Conservation (phyloP, 2,113 vertebrate genomes). For the Acrocephalus kingi region DNA sequence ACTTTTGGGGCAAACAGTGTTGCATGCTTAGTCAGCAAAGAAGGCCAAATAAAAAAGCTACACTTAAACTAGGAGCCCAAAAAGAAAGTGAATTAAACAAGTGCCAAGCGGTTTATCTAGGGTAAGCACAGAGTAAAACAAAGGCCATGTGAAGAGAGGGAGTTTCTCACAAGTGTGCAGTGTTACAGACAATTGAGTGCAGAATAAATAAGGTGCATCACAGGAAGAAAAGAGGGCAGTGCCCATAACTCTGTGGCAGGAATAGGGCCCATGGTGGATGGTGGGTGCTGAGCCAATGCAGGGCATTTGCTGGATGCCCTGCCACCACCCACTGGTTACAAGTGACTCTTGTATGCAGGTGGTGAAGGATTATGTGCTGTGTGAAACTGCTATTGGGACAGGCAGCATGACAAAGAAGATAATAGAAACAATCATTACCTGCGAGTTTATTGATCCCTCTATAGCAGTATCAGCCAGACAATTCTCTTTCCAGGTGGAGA, state of each 20-base stretch:
- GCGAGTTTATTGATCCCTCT: slow-evolving; percentile 80
- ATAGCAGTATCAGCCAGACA: slow-evolving; percentile 77
- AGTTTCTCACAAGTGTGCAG: not conserved
- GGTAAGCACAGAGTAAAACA: not conserved
- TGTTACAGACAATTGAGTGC: not conserved
- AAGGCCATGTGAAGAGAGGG: not conserved
- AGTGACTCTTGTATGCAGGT: slow-evolving; percentile 56
- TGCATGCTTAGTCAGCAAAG: not conserved
- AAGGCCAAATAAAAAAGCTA: not conserved
- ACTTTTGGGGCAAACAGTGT: not conserved
- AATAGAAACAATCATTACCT: slow-evolving; percentile 77
- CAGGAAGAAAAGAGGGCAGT: not conserved
- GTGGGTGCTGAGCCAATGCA: not conserved
- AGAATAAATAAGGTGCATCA: not conserved
- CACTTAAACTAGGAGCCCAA: not conserved
- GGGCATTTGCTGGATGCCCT: not conserved
- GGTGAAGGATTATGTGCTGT: slow-evolving; percentile 80
- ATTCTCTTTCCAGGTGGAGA: slow-evolving; percentile 79
- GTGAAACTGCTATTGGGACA: slow-evolving; percentile 72
- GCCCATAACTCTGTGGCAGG: not conserved
- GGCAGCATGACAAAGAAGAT: slow-evolving; percentile 59
- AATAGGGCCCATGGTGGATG: rapidly evolving
- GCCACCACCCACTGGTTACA: not conserved
- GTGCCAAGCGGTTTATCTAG: not conserved
- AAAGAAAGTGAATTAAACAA: not conserved